Percentiles rank a stretch among this genome's conserved stretches.
phyloP scores from a whole-genome alignment of 1,140 invertebrate species.

The Pachypeltis micranthus region DNA sequence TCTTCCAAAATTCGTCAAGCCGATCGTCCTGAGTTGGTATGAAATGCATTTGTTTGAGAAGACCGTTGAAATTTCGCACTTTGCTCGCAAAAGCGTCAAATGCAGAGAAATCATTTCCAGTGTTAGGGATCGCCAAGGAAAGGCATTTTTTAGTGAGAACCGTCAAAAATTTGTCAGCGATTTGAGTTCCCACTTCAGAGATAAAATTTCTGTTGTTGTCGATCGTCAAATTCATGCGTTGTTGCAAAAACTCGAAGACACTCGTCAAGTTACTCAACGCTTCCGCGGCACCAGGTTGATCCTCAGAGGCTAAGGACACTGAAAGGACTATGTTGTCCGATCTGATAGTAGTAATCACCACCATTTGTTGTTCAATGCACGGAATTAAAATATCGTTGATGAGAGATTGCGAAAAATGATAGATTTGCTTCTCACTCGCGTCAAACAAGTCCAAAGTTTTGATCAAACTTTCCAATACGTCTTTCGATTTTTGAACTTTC shows the following conservation, averaged over 20 bases:
- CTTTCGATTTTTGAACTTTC: neutral
- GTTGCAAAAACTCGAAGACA: constrained; percentile 22
- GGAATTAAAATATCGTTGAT: constrained; percentile 15
- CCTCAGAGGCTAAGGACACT: neutral
- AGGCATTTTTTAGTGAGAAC: constrained; percentile 62
- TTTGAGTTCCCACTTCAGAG: constrained; percentile 44
- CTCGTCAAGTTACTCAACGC: constrained; percentile 16
- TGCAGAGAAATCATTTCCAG: constrained; percentile 50
- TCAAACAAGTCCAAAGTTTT: constrained; percentile 18
- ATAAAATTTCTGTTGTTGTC: constrained; percentile 43
- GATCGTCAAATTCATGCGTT: constrained; percentile 37
- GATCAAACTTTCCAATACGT: constrained; percentile 11
- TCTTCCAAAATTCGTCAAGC: constrained; percentile 53
- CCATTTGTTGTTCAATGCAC: constrained; percentile 5
- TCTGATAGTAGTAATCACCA: neutral
- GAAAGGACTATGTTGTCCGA: neutral
- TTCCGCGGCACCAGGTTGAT: constrained; percentile 11
- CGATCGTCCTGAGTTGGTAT: constrained; percentile 39
- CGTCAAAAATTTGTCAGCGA: constrained; percentile 49
- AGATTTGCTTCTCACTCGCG: constrained; percentile 13
- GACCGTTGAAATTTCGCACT: constrained; percentile 53
- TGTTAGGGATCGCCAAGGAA: constrained; percentile 58
- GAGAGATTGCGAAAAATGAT: constrained; percentile 13
- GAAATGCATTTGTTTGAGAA: constrained; percentile 46
- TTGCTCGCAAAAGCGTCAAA: constrained; percentile 50